Percentiles rank a stretch among this genome's conserved stretches.
Conservation (phyloP, 2,113 vertebrate genomes). For the Cacatua alba region DNA sequence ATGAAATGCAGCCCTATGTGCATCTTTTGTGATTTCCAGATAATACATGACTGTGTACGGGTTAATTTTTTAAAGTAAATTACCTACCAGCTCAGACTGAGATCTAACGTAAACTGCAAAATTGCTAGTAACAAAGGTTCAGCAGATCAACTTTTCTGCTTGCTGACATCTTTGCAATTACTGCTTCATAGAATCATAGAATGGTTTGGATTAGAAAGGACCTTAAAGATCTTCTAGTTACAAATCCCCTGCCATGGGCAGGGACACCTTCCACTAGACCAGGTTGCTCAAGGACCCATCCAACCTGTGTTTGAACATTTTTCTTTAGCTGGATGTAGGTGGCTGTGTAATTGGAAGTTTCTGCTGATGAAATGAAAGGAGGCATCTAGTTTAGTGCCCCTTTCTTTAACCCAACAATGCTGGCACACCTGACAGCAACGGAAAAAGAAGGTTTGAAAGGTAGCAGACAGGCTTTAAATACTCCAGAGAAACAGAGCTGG, state of each 20-base stretch:
- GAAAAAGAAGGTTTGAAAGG: background rate
- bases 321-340: background rate
- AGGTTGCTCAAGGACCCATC: background rate
- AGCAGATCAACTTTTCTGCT: background rate
- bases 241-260: background rate
- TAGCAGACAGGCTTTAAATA: background rate
- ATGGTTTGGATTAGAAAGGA: background rate
- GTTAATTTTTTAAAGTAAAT: background rate
- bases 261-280: background rate
- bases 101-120: background rate
- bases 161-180: background rate
- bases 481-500: background rate
- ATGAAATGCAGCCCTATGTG: background rate
- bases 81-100: background rate
- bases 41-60: background rate
- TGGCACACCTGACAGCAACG: background rate
- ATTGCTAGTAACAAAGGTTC: background rate
- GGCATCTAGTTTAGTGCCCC: background rate
- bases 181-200: background rate
- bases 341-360: slow-evolving; percentile 10
- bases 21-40: background rate
- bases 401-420: background rate
- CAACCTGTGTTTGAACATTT: background rate
- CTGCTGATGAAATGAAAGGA: background rate
- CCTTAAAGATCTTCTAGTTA: background rate